Evolutionary conservation across 1,140 invertebrate species (phyloP).

Genomic region (Ceratina japonica): DNA sequence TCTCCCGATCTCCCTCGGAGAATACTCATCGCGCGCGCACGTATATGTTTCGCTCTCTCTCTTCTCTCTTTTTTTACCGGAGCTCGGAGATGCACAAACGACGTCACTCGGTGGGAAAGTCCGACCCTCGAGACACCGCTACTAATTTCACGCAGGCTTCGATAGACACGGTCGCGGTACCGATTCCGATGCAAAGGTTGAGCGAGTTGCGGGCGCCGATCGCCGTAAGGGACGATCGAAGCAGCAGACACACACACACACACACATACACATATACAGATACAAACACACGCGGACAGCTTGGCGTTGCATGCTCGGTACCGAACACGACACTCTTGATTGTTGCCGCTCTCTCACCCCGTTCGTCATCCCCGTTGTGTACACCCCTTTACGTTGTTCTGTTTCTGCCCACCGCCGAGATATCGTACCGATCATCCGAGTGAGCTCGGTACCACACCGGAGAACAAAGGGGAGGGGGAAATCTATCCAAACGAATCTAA

Average conservation of each 20-base stretch:
- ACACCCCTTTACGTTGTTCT: background rate
- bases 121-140: background rate
- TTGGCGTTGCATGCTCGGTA: slow-evolving; percentile 40
- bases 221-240: background rate
- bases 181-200: too few species aligned
- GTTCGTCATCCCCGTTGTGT: slow-evolving; percentile 24
- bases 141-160: slow-evolving; percentile 45
- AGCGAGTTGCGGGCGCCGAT: background rate
- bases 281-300: background rate
- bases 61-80: slow-evolving; percentile 4
- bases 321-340: background rate
- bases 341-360: slow-evolving; percentile 16
- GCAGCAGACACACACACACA: background rate
- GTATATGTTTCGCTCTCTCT: background rate
- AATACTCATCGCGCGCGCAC: too few species aligned
- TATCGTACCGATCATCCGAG: slow-evolving; percentile 36
- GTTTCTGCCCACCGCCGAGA: slow-evolving; percentile 17
- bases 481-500: too few species aligned
- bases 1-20: background rate
- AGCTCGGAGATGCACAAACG: slow-evolving; percentile 40
- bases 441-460: background rate
- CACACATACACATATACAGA: background rate
- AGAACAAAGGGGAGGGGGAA: too few species aligned
- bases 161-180: slow-evolving; percentile 23
- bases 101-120: background rate